Base-by-base conservation (phyloP, 2,113 vertebrate genomes). In the Platycercus adscitus region DNA sequence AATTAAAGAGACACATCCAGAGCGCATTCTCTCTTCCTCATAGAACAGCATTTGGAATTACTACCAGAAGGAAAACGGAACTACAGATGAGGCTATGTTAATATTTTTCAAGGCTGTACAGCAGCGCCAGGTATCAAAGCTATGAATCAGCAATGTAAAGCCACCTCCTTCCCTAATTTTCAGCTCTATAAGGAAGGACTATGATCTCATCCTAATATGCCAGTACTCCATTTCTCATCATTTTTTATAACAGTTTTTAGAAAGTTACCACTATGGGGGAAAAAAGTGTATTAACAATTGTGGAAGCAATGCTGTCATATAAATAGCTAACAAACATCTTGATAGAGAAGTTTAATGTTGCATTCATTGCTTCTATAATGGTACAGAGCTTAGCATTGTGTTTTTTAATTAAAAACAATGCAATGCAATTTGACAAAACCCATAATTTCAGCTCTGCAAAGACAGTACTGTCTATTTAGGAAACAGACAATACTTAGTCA, bases 321-420 rank as follows among this genome's bases (percentile, higher is more conserved):
- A 81, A 88, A 79, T 49, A 63, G 43, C 49, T 85, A 92, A 88
- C 69, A 78, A 83, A 85, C 49, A 55, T 81, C 47, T 44, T 64
- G 28, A 35, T 78, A 64, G 53, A 85, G 39, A 94, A 78, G 16
- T 69, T 81, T 49, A 88, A 50, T 69, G 18, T 64, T 78, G 39
- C 65, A 78, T 81, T 91, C 65, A 81, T 55, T 73, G 75, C 31
- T 23, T 77, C 31, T 69, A 49, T 50, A 93, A 82, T 28, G 18
- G 26, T 44, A 63, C 26, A 73, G 64, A 83, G 41, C 76, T 89
- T 56, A 89, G 44, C 24, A 87, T 8, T 73, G 60, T 70, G 53
- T 10, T 73, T 92, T 88, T 85, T 85, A 92, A 91, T 96, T 81
- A 88, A 96, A 85, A 94, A 65, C 79, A 88, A 92, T 58, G 31